phyloP scores from a whole-genome alignment of 2,113 vertebrate genomes.

The Hemicordylus capensis region DNA sequence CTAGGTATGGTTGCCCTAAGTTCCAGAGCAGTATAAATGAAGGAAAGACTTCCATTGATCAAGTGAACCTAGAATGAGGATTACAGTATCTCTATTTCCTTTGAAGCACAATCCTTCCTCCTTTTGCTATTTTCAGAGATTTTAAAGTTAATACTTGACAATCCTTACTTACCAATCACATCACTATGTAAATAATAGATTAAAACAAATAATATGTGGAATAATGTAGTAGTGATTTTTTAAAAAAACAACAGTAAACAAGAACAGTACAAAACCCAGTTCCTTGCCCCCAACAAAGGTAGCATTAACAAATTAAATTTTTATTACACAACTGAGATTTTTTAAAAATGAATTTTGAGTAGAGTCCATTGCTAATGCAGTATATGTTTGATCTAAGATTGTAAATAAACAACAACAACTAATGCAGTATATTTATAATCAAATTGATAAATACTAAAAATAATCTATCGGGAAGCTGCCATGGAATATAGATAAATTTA shows the following conservation, averaged over 20 bases:
- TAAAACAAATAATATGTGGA: constrained; percentile 39
- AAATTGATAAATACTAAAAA: constrained; percentile 20
- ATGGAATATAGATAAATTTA: not conserved
- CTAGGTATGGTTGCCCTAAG: not conserved
- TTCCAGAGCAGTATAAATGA: not conserved
- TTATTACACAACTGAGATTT: constrained; percentile 30
- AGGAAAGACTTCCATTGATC: not conserved
- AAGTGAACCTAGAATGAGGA: no score
- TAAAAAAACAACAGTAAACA: constrained; percentile 42
- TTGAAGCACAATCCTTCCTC: not conserved
- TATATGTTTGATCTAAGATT: no score
- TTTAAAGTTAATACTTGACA: constrained; percentile 62
- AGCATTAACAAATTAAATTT: constrained; percentile 35
- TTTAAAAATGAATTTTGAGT: not conserved
- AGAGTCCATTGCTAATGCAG: not conserved
- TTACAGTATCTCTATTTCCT: not conserved
- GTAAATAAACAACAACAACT: no score
- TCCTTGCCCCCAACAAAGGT: constrained; percentile 46
- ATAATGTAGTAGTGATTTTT: constrained; percentile 58
- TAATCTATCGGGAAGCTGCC: not conserved
- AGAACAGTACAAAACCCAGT: constrained; percentile 42
- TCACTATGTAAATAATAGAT: constrained; percentile 39
- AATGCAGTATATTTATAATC: not conserved
- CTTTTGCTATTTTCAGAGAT: not conserved
- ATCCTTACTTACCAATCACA: constrained; percentile 7